Percentiles rank a stretch among this genome's conserved stretches.
Conservation (phyloP, 2,888 invertebrate species). For the Pocota personata region DNA sequence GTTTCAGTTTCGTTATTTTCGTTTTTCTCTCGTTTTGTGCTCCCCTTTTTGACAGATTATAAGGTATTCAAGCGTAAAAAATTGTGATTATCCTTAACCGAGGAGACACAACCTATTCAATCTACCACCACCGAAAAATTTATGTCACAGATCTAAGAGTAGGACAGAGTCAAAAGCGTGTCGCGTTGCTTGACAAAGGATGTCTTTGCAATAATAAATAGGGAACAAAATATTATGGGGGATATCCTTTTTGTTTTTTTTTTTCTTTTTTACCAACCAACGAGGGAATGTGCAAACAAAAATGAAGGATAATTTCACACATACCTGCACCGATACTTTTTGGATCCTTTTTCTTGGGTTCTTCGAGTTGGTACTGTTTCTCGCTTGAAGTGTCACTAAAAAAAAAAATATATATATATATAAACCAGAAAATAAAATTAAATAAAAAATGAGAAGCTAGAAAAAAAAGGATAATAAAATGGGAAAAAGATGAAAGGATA, state of each 20-base stretch:
- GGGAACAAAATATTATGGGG: conserved; percentile 26
- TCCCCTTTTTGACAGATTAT: conserved; percentile 16
- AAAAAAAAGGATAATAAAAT: not conserved
- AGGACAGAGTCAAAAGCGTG: conserved; percentile 47
- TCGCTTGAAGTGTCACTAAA: conserved; percentile 59
- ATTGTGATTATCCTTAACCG: conserved; percentile 55
- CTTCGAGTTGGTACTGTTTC: conserved; percentile 30
- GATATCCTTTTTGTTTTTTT: conserved; percentile 8
- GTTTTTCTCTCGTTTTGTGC: conserved; percentile 3
- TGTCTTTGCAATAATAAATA: conserved; percentile 48
- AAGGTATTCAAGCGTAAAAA: conserved; percentile 24
- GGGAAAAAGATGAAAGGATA: conserved; percentile 45
- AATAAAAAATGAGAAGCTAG: conserved; percentile 10
- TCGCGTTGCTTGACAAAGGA: conserved; percentile 7
- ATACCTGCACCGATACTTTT: conserved; percentile 52
- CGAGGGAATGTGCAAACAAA: conserved; percentile 42
- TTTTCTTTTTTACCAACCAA: not conserved
- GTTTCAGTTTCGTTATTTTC: conserved; percentile 47
- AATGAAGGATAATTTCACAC: conserved; percentile 61
- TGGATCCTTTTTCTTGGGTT: conserved; percentile 42
- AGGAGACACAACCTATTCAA: conserved; percentile 29
- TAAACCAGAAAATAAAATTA: conserved; percentile 5
- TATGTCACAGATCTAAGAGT: conserved; percentile 45
- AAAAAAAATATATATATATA: too few relatives aligned
- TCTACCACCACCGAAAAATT: conserved; percentile 49